These are phyloP conservation scores for Hirtodrosophila cameraria DNA, from an alignment of 2,888 invertebrate species.

Conservation along the genomic window DNA sequence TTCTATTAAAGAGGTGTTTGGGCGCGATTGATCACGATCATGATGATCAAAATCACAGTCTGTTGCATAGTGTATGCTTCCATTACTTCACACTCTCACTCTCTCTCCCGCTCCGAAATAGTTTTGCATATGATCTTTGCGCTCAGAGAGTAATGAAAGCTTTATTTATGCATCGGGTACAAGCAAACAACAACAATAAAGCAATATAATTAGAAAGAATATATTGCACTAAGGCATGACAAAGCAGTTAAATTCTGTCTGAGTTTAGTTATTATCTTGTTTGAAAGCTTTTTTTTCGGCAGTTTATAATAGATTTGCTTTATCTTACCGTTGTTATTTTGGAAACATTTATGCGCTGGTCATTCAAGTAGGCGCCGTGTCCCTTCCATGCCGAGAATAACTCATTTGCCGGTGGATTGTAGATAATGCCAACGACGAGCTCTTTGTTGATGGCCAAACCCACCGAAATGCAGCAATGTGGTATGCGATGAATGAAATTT, in stretches of 20 bases:
- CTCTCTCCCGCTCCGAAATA: too few relatives aligned
- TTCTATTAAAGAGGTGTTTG: too few relatives aligned
- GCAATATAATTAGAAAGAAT: conserved; percentile 12
- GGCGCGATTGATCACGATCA: too few relatives aligned
- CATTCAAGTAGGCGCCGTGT: conserved; percentile 91
- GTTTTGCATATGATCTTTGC: too few relatives aligned
- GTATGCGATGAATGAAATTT: conserved; percentile 91
- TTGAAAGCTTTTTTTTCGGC: conserved; percentile 12
- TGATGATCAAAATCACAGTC: too few relatives aligned
- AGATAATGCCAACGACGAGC: conserved; percentile 89
- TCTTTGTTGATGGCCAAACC: conserved; percentile 86
- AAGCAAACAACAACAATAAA: conserved; percentile 30
- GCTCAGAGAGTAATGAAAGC: background rate
- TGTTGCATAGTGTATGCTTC: too few relatives aligned
- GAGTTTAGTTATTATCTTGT: conserved; percentile 19
- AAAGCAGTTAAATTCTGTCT: conserved; percentile 7
- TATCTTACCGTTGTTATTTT: conserved; percentile 77
- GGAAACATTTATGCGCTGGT: conserved; percentile 85
- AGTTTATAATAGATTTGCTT: conserved; percentile 20
- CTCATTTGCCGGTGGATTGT: conserved; percentile 89
- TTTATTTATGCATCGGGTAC: conserved; percentile 21
- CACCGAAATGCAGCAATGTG: conserved; percentile 89
- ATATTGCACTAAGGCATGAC: conserved; percentile 3
- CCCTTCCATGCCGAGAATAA: conserved; percentile 90
- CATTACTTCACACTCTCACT: background rate